A percentile compares a stretch with the other conserved stretches of the same genome.
Evolutionary conservation across 2,888 invertebrate species (phyloP).

Genomic region (Chalcosyrphus nemorum): DNA sequence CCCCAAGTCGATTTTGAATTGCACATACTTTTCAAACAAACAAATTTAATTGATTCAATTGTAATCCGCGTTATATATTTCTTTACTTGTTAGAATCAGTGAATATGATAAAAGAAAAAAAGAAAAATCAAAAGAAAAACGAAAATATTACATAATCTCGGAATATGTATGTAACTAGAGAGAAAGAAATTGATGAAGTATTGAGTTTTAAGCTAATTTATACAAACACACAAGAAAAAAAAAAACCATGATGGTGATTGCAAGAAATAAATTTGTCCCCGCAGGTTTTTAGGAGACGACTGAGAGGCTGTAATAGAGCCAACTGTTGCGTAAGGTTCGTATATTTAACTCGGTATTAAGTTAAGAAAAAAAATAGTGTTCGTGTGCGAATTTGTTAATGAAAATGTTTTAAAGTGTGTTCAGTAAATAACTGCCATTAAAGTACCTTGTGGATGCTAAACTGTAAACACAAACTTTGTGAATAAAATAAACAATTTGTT

Average conservation of each 20-base stretch:
- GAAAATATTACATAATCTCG: constrained; percentile 30
- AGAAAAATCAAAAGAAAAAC: constrained; percentile 4
- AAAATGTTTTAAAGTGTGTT: no score
- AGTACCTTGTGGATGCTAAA: no score
- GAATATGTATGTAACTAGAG: constrained; percentile 47
- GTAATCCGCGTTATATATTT: constrained; percentile 54
- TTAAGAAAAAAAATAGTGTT: no score
- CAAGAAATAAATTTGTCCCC: constrained; percentile 63
- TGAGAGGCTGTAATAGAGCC: neutral
- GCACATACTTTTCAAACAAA: constrained; percentile 22
- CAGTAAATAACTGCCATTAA: no score
- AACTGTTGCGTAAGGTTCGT: no score
- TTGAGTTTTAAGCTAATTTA: constrained; percentile 61
- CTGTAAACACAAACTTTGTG: no score
- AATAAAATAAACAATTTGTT: no score
- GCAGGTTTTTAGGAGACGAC: neutral
- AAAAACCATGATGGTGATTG: constrained; percentile 40
- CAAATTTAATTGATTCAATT: constrained; percentile 33
- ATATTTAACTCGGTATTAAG: no score
- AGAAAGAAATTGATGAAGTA: constrained; percentile 27
- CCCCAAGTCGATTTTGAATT: constrained; percentile 18
- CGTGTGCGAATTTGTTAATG: no score
- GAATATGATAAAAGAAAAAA: constrained; percentile 41
- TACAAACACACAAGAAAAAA: constrained; percentile 17
- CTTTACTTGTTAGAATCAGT: constrained; percentile 59